Evolutionary conservation across 1,140 invertebrate species (phyloP).

Genomic region (Ips nitidus): DNA sequence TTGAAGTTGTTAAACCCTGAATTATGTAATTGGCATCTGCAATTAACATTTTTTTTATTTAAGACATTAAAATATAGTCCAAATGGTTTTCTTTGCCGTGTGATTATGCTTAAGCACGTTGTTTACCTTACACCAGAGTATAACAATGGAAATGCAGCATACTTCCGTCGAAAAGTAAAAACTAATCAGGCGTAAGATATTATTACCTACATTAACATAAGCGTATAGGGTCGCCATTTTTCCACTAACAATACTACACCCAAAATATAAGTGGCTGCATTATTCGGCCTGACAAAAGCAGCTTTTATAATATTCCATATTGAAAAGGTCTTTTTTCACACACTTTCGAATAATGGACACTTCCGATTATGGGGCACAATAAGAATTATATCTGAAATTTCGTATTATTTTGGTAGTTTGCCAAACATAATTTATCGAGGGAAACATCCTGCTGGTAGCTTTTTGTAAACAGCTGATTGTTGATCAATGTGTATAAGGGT

Average conservation of each 20-base stretch:
- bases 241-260: slow-evolving; percentile 34
- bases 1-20: slow-evolving; percentile 12
- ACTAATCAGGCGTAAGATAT: slow-evolving; percentile 34
- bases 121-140: background rate
- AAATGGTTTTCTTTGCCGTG: too few relatives aligned
- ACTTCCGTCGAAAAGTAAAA: slow-evolving; percentile 29
- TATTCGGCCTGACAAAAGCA: slow-evolving; percentile 32
- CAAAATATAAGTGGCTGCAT: slow-evolving; percentile 40
- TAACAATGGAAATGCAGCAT: slow-evolving; percentile 9
- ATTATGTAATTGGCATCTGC: slow-evolving; percentile 11
- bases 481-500: slow-evolving; percentile 15
- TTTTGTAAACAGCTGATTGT: slow-evolving; percentile 14
- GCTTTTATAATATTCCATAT: slow-evolving; percentile 41
- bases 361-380: slow-evolving; percentile 40
- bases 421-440: slow-evolving; percentile 39
- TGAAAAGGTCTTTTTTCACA: slow-evolving; percentile 44
- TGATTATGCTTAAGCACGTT: slow-evolving; percentile 15
- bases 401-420: slow-evolving; percentile 42
- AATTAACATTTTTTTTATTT: background rate
- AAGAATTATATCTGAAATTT: slow-evolving; percentile 33
- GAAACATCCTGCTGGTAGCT: slow-evolving; percentile 27
- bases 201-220: slow-evolving; percentile 39
- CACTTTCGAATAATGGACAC: slow-evolving; percentile 39
- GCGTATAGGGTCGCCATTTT: slow-evolving; percentile 34
- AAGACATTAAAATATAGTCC: too few relatives aligned